Percentiles rank a stretch among this genome's conserved stretches.
phyloP scores from a whole-genome alignment of 2,888 invertebrate species.

The Blera fallax region DNA sequence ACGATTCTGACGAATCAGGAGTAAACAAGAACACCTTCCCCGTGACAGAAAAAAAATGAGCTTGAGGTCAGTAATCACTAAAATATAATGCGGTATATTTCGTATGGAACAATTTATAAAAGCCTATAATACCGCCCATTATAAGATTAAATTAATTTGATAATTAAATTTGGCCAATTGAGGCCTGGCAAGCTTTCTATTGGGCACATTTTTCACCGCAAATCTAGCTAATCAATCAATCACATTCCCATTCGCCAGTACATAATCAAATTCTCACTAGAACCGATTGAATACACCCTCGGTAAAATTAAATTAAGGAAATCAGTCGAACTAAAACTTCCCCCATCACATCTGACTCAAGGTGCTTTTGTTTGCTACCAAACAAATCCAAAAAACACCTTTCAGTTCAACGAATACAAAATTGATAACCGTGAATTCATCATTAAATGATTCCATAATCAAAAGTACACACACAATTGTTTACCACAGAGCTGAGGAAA shows the following conservation, averaged over 20 bases:
- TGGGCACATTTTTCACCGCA: background rate
- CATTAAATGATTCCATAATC: background rate
- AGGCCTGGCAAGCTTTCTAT: background rate
- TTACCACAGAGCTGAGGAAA: background rate
- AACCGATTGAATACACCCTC: too few relatives aligned
- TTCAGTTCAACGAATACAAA: background rate
- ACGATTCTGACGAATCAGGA: too few relatives aligned
- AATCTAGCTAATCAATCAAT: background rate
- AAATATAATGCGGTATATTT: too few relatives aligned
- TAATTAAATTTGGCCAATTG: too few relatives aligned
- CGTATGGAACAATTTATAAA: too few relatives aligned
- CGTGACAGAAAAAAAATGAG: too few relatives aligned
- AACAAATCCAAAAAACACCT: background rate
- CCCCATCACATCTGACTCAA: background rate
- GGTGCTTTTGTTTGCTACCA: background rate
- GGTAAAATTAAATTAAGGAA: background rate
- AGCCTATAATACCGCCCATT: too few relatives aligned
- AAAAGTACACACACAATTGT: background rate
- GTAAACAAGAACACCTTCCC: too few relatives aligned
- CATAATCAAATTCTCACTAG: background rate
- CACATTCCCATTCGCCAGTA: background rate
- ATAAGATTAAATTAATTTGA: too few relatives aligned
- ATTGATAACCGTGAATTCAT: background rate
- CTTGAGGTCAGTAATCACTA: too few relatives aligned
- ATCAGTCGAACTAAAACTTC: background rate